Percentiles rank a stretch among this genome's conserved stretches.
These are phyloP conservation scores for Tetramorium alpestre DNA, from an alignment of 1,140 invertebrate genomes.

Conservation along the genomic window DNA sequence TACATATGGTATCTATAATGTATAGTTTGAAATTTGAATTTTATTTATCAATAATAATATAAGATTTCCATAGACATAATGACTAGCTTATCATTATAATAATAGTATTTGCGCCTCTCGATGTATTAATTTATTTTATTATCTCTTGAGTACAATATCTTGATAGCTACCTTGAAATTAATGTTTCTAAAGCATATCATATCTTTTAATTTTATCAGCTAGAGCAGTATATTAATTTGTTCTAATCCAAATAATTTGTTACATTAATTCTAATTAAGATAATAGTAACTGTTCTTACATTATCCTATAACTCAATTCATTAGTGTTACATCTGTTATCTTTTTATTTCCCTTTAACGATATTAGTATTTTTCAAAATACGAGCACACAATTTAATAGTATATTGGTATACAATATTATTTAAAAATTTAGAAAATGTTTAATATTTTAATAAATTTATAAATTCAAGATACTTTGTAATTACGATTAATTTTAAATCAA, in stretches of 20 bases:
- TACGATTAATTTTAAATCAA: background rate
- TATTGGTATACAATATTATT: background rate
- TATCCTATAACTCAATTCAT: background rate
- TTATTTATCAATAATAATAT: slow-evolving; percentile 4
- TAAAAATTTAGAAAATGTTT: too few species aligned
- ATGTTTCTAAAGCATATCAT: background rate
- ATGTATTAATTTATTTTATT: background rate
- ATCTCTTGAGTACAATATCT: background rate
- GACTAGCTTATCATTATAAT: background rate
- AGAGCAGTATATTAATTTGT: background rate
- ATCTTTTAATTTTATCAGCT: background rate
- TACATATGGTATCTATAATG: background rate
- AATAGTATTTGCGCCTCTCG: too few species aligned
- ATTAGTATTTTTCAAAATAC: background rate
- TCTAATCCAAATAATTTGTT: background rate
- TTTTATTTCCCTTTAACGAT: background rate
- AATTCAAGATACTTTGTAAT: background rate
- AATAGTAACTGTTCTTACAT: slow-evolving; percentile 5
- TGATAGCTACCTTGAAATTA: background rate
- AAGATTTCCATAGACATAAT: background rate
- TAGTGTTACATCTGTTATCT: background rate
- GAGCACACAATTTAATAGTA: background rate
- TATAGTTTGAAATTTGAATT: background rate
- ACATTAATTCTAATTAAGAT: slow-evolving; percentile 55
- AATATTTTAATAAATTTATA: background rate